Evolutionary conservation across 2,888 invertebrate species (phyloP).

Genomic region (Pemphredon lugubris): DNA sequence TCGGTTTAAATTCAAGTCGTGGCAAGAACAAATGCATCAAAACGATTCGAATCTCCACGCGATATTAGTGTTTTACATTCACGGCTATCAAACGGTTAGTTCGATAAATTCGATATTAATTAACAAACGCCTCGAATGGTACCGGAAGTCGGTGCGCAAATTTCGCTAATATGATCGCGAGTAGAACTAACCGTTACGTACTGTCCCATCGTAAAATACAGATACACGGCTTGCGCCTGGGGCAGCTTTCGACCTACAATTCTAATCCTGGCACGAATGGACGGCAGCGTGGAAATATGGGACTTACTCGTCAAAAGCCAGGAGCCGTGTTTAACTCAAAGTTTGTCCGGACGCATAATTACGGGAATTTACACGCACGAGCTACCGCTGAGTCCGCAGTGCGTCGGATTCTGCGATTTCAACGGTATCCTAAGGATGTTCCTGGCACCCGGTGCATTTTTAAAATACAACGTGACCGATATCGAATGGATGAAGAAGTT

Average conservation of each 20-base stretch:
- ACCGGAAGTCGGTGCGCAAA: too few species aligned
- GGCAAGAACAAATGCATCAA: too few species aligned
- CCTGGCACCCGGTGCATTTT: constrained; percentile 83
- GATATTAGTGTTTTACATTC: too few species aligned
- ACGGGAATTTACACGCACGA: constrained; percentile 85
- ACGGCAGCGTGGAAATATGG: constrained; percentile 92
- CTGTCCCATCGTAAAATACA: too few species aligned
- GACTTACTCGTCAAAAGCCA: constrained; percentile 88
- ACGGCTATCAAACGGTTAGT: too few species aligned
- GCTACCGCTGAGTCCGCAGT: constrained; percentile 83
- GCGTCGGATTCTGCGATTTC: constrained; percentile 86
- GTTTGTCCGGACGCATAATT: constrained; percentile 84
- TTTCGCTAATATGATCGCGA: too few species aligned
- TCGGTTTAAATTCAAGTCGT: too few species aligned
- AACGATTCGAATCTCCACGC: too few species aligned
- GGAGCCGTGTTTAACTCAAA: constrained; percentile 86
- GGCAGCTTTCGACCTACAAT: constrained; percentile 88
- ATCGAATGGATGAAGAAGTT: constrained; percentile 73
- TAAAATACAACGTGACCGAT: constrained; percentile 81
- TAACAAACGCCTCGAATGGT: too few species aligned
- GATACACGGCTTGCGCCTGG: constrained; percentile 87
- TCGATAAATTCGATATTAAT: too few species aligned
- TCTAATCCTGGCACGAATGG: constrained; percentile 86
- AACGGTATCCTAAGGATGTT: constrained; percentile 87
- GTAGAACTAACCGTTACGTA: too few species aligned